Percentiles rank a stretch among this genome's conserved stretches.
These are phyloP conservation scores for Saccostrea cuccullata DNA, from an alignment of 1,140 invertebrate genomes.

Conservation along the genomic window DNA sequence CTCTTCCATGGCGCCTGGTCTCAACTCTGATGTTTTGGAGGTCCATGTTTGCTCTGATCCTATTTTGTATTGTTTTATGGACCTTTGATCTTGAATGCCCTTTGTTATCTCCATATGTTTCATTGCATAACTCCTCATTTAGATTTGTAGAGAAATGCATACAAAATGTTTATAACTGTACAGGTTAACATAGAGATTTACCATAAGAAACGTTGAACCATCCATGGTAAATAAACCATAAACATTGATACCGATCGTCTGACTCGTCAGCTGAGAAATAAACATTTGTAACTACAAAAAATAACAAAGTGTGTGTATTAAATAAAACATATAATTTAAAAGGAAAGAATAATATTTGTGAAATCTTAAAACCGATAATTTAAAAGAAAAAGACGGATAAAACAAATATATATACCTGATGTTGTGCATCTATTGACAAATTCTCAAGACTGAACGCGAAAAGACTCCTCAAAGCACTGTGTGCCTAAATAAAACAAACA, in stretches of 20 bases:
- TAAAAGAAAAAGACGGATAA: no score
- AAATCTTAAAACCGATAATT: no score
- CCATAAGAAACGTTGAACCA: constrained; percentile 20
- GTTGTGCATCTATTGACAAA: neutral
- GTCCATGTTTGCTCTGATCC: no score
- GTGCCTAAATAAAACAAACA: neutral
- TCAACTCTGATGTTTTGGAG: no score
- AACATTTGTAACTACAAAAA: neutral
- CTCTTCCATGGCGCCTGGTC: no score
- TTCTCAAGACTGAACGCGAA: neutral
- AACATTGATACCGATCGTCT: neutral
- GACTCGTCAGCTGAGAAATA: neutral
- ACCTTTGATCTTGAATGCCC: no score
- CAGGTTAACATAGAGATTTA: neutral
- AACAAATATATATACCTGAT: neutral
- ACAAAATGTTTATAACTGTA: no score
- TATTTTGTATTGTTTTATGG: no score
- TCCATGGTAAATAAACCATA: neutral
- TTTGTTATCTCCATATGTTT: no score
- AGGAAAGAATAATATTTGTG: no score
- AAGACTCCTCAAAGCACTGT: neutral
- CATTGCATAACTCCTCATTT: no score
- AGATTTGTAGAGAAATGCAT: neutral
- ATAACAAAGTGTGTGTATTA: neutral
- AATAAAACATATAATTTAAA: no score